These are phyloP conservation scores for Harpagoxenus sublaevis DNA, from an alignment of 2,888 invertebrate species.

Conservation along the genomic window DNA sequence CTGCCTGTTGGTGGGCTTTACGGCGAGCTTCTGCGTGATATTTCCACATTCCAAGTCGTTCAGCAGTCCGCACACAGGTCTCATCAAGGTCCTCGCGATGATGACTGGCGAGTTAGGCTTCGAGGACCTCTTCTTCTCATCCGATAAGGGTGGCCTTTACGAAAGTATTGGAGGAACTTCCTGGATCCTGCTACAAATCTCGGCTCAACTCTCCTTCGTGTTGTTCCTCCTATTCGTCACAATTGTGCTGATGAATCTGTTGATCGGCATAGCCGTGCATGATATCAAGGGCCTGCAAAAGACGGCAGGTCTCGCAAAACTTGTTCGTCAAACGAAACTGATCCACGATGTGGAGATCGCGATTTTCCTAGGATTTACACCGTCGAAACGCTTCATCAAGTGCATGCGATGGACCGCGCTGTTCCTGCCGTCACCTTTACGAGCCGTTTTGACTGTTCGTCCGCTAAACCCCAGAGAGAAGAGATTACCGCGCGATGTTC, in stretches of 20 bases:
- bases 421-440: constrained; percentile 93
- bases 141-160: constrained; percentile 87
- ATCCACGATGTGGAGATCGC: constrained; percentile 95
- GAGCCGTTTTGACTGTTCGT: constrained; percentile 94
- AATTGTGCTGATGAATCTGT: constrained; percentile 94
- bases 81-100: constrained; percentile 95
- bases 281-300: constrained; percentile 95
- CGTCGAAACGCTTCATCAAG: constrained; percentile 92
- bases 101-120: constrained; percentile 95
- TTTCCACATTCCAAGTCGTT: constrained; percentile 94
- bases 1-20: constrained; percentile 94
- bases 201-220: constrained; percentile 94
- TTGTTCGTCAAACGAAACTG: constrained; percentile 94
- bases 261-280: constrained; percentile 95
- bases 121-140: constrained; percentile 89
- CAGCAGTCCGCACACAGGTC: constrained; percentile 94
- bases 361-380: constrained; percentile 92
- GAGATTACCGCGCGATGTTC: constrained; percentile 92
- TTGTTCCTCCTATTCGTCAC: constrained; percentile 94
- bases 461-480: constrained; percentile 94
- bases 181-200: constrained; percentile 91
- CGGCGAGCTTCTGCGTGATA: constrained; percentile 95
- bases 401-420: constrained; percentile 92
- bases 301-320: constrained; percentile 93
- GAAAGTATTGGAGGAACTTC: constrained; percentile 67